Conservation (phyloP, 2,113 vertebrate species). For the Marmota flaviventris region DNA sequence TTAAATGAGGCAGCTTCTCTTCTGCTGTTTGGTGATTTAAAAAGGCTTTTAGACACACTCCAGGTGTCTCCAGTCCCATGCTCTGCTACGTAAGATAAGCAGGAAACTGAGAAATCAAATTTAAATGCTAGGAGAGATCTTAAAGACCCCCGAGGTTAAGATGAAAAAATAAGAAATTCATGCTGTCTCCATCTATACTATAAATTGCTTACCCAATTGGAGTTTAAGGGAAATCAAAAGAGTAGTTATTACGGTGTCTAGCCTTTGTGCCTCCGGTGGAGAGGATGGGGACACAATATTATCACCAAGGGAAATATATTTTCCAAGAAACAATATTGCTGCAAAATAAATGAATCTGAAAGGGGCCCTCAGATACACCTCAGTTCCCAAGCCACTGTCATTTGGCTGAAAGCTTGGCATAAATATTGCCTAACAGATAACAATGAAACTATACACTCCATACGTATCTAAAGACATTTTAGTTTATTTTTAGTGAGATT, state of each 20-base stretch:
- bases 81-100: neutral
- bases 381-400: neutral
- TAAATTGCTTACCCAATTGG: neutral
- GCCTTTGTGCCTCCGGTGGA: neutral
- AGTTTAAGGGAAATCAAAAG: neutral
- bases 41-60: neutral
- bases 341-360: neutral
- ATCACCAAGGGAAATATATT: neutral
- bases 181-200: neutral
- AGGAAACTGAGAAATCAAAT: neutral
- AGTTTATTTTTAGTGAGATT: neutral
- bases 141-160: neutral
- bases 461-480: neutral
- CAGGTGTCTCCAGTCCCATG: neutral
- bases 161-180: constrained; percentile 16
- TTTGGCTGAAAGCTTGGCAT: neutral
- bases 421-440: neutral
- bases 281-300: neutral
- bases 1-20: neutral
- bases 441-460: neutral
- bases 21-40: neutral
- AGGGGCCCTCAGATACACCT: neutral
- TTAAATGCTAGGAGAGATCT: neutral
- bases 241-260: neutral
- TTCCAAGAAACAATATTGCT: neutral